Evolutionary conservation across 1,140 invertebrate genomes (phyloP).

Genomic region (Diachasma alloeum): DNA sequence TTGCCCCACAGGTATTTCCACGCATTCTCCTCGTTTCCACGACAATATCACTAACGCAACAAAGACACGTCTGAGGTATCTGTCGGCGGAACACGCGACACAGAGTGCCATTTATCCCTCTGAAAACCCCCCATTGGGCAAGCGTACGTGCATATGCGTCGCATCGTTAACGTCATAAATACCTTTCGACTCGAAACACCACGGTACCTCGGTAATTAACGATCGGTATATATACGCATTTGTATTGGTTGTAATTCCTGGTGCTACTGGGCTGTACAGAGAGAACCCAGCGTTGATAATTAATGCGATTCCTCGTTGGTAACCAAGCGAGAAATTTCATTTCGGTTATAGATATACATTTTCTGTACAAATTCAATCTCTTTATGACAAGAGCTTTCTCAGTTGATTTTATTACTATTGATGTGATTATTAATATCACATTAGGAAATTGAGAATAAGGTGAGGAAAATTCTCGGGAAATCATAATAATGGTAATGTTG

Average conservation of each 20-base stretch:
- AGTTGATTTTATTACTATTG: background rate
- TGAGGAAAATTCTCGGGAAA: background rate
- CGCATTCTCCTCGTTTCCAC: too few relatives aligned
- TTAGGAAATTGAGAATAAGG: background rate
- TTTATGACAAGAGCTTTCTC: background rate
- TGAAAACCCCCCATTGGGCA: background rate
- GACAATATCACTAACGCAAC: background rate
- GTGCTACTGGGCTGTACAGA: background rate
- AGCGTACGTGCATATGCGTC: conserved; percentile 6
- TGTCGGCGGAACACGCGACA: background rate
- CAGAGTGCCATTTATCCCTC: background rate
- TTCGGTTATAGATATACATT: conserved; percentile 8
- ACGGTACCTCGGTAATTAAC: conserved; percentile 25
- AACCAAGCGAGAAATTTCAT: conserved; percentile 29
- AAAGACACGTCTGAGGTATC: conserved; percentile 8
- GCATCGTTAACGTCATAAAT: conserved; percentile 31
- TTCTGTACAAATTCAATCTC: background rate
- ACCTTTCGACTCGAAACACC: conserved; percentile 20
- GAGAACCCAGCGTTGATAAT: conserved; percentile 14
- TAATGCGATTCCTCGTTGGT: conserved; percentile 25
- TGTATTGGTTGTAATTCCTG: conserved; percentile 27
- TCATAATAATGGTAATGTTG: background rate
- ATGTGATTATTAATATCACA: background rate
- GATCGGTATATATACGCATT: background rate
- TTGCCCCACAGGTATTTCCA: too few relatives aligned